Evolutionary conservation across 2,113 vertebrate species (phyloP).

Genomic region (Dicaeum eximium): DNA sequence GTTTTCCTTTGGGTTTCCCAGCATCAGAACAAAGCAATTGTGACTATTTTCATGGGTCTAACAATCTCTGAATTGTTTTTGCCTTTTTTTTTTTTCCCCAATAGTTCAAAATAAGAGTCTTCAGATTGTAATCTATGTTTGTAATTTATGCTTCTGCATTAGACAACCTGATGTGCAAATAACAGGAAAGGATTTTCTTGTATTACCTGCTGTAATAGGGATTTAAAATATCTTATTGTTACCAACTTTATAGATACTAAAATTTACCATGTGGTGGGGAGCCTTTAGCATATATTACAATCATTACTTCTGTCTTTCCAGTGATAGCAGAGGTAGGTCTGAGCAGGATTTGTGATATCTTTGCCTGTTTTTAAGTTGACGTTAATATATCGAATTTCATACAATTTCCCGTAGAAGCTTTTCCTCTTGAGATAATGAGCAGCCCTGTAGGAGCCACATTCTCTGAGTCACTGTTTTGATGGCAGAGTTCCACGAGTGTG

Average conservation of each 20-base stretch:
- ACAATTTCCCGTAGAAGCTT: slow-evolving; percentile 36
- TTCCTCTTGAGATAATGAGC: slow-evolving; percentile 39
- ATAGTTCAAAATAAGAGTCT: background rate
- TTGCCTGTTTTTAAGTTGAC: background rate
- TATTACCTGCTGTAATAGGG: background rate
- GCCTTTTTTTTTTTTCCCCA: background rate
- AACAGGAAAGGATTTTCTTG: background rate
- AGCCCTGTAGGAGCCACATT: slow-evolving; percentile 55
- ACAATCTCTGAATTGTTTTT: background rate
- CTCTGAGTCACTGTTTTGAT: slow-evolving; percentile 52
- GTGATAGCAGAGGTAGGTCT: background rate
- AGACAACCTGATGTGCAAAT: background rate
- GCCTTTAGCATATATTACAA: background rate
- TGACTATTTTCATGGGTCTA: background rate
- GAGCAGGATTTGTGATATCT: background rate
- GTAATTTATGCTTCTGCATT: background rate
- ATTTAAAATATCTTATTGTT: background rate
- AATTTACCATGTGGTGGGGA: background rate
- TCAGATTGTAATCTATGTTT: background rate
- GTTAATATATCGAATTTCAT: slow-evolving; percentile 35
- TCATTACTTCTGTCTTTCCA: background rate
- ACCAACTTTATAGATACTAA: background rate
- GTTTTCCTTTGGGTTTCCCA: background rate
- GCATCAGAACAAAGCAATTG: background rate
- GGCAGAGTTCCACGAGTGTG: slow-evolving; percentile 24